Evolutionary conservation across 2,797 vertebrate species (phyloP), one percentile per base, ranked within the genome.

Genomic region (Antrozous pallidus): DNA sequence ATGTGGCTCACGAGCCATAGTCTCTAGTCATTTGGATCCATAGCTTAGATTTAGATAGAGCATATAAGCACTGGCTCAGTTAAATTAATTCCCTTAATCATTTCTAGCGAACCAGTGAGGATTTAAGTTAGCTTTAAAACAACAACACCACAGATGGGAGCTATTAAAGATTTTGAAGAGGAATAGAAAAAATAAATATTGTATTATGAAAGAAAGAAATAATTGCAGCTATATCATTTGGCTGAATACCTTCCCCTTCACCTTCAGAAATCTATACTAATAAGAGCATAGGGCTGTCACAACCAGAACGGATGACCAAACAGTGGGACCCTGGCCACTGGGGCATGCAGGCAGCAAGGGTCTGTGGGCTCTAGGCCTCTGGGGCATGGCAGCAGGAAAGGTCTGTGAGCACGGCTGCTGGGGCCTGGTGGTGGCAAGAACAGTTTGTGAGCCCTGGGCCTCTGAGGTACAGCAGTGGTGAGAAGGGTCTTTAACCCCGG

Each of bases 61-160:
- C 40, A 47, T 8, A 58, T 16, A 88, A 88, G 71, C 38, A 42
- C 45, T 26, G 16, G 9, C 47, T 74, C 80, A 45, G 36, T 49
- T 90, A 88, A 61, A 78, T 47, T 14, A 65, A 75, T 79, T 77
- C 14, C 45, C 87, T 71, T 61, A 24, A 82, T 88, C 18, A 74
- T 81, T 69, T 74, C 80, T 84, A 63, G 77, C 83, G 94, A 92
- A 38, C 16, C 13, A 92, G 14, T 58, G 81, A 85, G 49, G 24
- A 90, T 84, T 93, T 40, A 58, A 70, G 13, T 61, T 73, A 93
- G 9, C 20, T 69, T 92, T 94, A 49, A 78, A 92, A 90, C 70
- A 93, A 45, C 11, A 63, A 8, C 14, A 71, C 56, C 5, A 54
- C 10, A 69, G 11, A 80, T 77, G 47, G 26, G 94, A 83, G n/a